Percentiles rank a stretch among this genome's conserved stretches.
These are phyloP conservation scores for Scatophagus argus DNA, from an alignment of 2,113 vertebrate species.

Conservation along the genomic window DNA sequence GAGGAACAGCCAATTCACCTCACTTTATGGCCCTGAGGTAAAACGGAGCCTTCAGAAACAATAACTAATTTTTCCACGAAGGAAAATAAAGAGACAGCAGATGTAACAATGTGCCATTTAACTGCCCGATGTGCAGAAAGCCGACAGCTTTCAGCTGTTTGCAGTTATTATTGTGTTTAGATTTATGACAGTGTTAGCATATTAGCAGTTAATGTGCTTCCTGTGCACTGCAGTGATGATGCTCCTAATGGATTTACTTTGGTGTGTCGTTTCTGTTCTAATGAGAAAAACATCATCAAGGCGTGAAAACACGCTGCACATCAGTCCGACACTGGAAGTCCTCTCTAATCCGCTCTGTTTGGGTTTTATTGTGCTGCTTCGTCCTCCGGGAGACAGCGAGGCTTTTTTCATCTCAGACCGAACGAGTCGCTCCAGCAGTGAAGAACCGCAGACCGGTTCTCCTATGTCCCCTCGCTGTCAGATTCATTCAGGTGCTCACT, in stretches of 20 bases:
- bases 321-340: not conserved
- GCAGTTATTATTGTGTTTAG: not conserved
- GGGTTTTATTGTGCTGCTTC: not conserved
- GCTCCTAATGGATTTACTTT: conserved; percentile 12
- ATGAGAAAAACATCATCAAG: conserved; percentile 25
- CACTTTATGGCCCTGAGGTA: too few relatives aligned
- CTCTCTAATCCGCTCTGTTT: not conserved
- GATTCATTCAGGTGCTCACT: too few relatives aligned
- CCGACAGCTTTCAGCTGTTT: too few relatives aligned
- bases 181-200: conserved; percentile 20
- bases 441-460: too few relatives aligned
- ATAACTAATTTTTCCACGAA: too few relatives aligned
- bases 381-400: not conserved
- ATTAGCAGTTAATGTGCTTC: conserved; percentile 38
- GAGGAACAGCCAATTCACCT: too few relatives aligned
- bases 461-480: too few relatives aligned
- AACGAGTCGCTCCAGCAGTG: not conserved
- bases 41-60: too few relatives aligned
- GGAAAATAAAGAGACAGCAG: too few relatives aligned
- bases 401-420: not conserved
- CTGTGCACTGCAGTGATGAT: not conserved
- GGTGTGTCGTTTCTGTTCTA: conserved; percentile 11
- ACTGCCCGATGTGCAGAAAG: too few relatives aligned
- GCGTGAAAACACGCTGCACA: not conserved
- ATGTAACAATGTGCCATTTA: too few relatives aligned